Conservation (phyloP, 2,888 invertebrate genomes). For the Gastracanthus pulcherrimus region DNA sequence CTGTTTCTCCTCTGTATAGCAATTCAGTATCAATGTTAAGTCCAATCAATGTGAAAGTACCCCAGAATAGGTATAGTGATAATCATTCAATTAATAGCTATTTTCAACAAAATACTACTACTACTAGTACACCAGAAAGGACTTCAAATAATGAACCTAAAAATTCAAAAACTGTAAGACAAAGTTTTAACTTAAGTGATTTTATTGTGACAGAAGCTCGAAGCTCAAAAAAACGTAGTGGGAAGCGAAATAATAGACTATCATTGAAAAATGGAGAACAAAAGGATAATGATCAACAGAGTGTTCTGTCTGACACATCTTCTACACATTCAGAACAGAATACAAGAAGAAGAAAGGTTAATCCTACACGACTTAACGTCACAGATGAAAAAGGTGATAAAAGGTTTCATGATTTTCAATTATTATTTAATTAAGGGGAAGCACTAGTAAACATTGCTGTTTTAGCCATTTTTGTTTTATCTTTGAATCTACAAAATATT, state of each 20-base stretch:
- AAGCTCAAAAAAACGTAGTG: slow-evolving; percentile 58
- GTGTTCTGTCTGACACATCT: slow-evolving; percentile 52
- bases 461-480: no score
- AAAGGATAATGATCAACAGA: slow-evolving; percentile 19
- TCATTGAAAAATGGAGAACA: slow-evolving; percentile 41
- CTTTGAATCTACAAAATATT: no score
- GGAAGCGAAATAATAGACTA: slow-evolving; percentile 55
- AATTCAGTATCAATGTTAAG: slow-evolving; percentile 44
- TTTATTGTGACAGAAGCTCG: slow-evolving; percentile 62
- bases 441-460: no score
- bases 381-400: slow-evolving; percentile 63
- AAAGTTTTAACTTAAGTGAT: slow-evolving; percentile 64
- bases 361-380: slow-evolving; percentile 67
- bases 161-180: slow-evolving; percentile 58
- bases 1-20: slow-evolving; percentile 62
- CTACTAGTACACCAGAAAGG: slow-evolving; percentile 55
- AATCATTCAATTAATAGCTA: slow-evolving; percentile 37
- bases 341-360: slow-evolving; percentile 65
- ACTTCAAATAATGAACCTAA: slow-evolving; percentile 58
- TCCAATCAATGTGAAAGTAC: slow-evolving; percentile 30
- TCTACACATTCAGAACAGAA: slow-evolving; percentile 57
- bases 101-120: slow-evolving; percentile 16
- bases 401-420: no score
- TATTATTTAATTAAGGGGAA: no score
- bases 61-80: slow-evolving; percentile 14